phyloP scores from a whole-genome alignment of 2,797 vertebrate species.

The Apodemus agrarius region DNA sequence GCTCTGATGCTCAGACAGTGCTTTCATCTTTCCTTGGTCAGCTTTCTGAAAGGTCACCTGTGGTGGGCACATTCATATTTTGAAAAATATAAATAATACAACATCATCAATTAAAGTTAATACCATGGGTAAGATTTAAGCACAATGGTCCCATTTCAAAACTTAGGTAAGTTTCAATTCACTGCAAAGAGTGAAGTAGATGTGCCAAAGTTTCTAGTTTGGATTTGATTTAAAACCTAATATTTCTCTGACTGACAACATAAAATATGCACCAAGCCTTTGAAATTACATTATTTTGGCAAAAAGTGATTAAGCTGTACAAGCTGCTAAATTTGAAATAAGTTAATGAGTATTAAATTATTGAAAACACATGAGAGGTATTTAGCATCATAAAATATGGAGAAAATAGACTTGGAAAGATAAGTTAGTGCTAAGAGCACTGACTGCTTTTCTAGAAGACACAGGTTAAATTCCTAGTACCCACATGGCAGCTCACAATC shows the following conservation, averaged over 20 bases:
- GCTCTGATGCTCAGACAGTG: background rate
- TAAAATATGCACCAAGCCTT: background rate
- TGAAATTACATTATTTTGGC: background rate
- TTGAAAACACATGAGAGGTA: slow-evolving; percentile 26
- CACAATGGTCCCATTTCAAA: slow-evolving; percentile 20
- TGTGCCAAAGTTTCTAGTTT: slow-evolving; percentile 31
- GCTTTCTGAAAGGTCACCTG: slow-evolving; percentile 19
- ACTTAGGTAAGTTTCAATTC: slow-evolving; percentile 38
- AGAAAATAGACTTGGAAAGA: background rate
- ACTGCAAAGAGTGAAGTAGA: background rate
- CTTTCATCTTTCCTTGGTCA: background rate
- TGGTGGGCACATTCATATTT: slow-evolving; percentile 29
- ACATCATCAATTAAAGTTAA: slow-evolving; percentile 9
- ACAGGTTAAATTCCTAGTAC: background rate
- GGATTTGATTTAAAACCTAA: slow-evolving; percentile 52
- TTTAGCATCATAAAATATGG: background rate
- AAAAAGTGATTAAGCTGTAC: background rate
- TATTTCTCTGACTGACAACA: slow-evolving; percentile 6
- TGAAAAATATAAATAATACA: slow-evolving; percentile 58
- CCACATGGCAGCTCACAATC: background rate
- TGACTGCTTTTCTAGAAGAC: background rate
- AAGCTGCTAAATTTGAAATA: slow-evolving; percentile 37
- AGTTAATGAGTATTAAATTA: background rate
- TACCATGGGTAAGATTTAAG: slow-evolving; percentile 15
- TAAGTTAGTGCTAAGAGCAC: background rate